Percentiles rank a stretch among this genome's conserved stretches.
Evolutionary conservation across 2,797 vertebrate genomes (phyloP).

Genomic region (Labeo calbasu): DNA sequence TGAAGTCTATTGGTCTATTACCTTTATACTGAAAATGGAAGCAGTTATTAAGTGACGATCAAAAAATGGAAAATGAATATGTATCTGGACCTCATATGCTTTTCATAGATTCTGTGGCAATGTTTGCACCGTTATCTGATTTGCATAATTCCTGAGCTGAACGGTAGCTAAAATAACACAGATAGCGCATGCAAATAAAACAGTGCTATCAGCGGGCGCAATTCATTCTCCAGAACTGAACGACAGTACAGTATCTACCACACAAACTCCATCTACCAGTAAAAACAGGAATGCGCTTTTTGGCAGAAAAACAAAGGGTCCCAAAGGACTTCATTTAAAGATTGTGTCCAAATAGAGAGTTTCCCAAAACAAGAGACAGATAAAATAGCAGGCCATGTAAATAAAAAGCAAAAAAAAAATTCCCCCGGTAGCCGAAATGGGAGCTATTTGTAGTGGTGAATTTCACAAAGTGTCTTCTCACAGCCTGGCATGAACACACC

Average conservation of each 20-base stretch:
- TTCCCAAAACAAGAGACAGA: slow-evolving; percentile 24
- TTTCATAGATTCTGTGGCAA: background rate
- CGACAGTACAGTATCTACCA: background rate
- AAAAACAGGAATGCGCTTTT: slow-evolving; percentile 25
- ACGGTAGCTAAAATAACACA: background rate
- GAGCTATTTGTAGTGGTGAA: slow-evolving; percentile 12
- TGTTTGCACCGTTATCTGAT: background rate
- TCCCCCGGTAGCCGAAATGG: background rate
- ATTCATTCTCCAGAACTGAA: background rate
- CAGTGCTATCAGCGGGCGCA: background rate
- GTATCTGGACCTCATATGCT: background rate
- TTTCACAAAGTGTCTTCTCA: background rate
- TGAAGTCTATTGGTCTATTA: background rate
- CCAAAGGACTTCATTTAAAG: background rate
- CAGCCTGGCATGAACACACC: slow-evolving; percentile 29
- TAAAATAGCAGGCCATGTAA: slow-evolving; percentile 23
- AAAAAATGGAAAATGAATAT: background rate
- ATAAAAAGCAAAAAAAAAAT: background rate
- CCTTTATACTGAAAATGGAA: background rate
- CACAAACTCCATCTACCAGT: background rate
- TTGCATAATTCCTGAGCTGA: background rate
- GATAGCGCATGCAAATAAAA: slow-evolving; percentile 7
- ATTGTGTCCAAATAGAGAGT: background rate
- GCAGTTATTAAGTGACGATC: background rate
- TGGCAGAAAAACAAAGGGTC: slow-evolving; percentile 8